Base-by-base conservation (phyloP, 2,888 invertebrate genomes). In the Lepidonotus clava region DNA sequence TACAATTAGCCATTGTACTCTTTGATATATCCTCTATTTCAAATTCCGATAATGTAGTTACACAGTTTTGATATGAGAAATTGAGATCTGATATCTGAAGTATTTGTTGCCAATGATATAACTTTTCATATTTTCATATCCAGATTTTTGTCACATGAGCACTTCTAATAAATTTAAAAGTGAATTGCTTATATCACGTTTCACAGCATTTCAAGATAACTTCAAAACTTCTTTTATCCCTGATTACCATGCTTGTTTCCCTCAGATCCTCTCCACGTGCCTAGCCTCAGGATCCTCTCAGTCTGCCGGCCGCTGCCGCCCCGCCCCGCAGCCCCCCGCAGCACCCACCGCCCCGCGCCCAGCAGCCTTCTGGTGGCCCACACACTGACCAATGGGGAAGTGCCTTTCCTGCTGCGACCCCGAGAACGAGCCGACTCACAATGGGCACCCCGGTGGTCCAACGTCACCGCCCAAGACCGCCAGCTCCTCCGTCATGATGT, bases 321-420 rank as follows among this genome's bases (percentile, higher is more conserved):
- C 8, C 46, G 46, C 18, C 46, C 8, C 8, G 8, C 53, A 53
- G 1, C 24, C n/a, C 1, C 28, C 2, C 11, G 1, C 2, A 18
- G 8, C 18, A 24, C 5, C 28, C 5, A 8, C 61, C 61, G 28
- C 61, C 46, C 46, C 46, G 18, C 34, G 24, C 34, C 36, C 11
- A 80, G 46, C 46, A 46, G 46, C 28, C 80, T 51, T 46, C 46
- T 18, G 76, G 80, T 24, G 41, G 46, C 46, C 1, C 11, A 80
- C 51, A 80, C 18, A n/a, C 51, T 80, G 46, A 80, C 88, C 87
- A 89, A 89, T 89, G 89, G 89, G 89, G 88, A 89, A 88, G 88
- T 89, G 89, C 88, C 88, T 89, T 88, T 89, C 89, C 66, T 88
- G 88, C 66, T 88, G 89, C 61, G 86, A 87, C n/a, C 66, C 86